Base-by-base conservation (phyloP, 2,797 vertebrate species). In the Periparus ater region DNA sequence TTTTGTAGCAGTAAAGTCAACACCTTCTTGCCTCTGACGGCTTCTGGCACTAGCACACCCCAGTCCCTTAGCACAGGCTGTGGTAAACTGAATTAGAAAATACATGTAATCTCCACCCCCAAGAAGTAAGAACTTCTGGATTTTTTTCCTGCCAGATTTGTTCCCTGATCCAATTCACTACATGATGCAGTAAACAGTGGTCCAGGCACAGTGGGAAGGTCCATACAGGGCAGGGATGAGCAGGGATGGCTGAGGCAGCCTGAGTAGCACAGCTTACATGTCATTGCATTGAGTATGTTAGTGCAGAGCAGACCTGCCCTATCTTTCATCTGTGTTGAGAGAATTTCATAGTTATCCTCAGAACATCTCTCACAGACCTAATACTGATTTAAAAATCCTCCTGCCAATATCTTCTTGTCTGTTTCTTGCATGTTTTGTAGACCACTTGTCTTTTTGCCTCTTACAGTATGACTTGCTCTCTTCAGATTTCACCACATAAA, bases 101-200 rank as follows among this genome's bases (percentile, higher is more conserved):
- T n/a, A 54, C 17, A 3, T 34, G 16, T 19, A 45, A 29, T 27
- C 14, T 61, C 10, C 27, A 22, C 3, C 16, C 19, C 3, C 18
- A 3, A 13, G 74, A 75, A 47, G 29, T 26, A 27, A 47, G 36
- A 71, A 5, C 4, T n/a, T 57, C 0, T 19, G 2, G 0, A 5
- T 48, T 45, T 40, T 89, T 93, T 76, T 55, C 26, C 21, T 74
- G 27, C 5, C 48, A 61, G 40, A 70, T 71, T 74, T 86, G 13
- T 70, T 76, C 5, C 7, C 17, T 57, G 36, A 7, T 77, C 14
- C 30, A 23, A 10, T 62, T 88, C 10, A 13, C 12, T 58, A 3
- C 12, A 1, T n/a, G 32, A 7, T 19, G 9, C 10, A 34, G 4
- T 47, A 34, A 66, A 45, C 18, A 40, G 10, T 7, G 4, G 25